Conservation (phyloP, 2,888 invertebrate genomes). For the Lymantria dispar region DNA sequence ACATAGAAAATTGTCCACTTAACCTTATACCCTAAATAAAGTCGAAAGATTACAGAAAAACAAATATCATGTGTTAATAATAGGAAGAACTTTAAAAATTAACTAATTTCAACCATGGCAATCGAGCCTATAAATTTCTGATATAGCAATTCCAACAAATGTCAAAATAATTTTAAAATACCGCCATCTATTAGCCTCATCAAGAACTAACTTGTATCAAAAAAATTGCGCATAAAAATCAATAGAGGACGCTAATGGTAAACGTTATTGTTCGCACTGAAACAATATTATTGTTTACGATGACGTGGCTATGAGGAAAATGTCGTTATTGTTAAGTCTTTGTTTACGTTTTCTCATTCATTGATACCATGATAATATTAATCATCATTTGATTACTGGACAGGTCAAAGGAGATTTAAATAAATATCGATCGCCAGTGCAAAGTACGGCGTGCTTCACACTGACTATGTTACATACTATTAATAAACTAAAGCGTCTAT, state of each 20-base stretch:
- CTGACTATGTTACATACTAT: too few relatives aligned
- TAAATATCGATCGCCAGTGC: neutral
- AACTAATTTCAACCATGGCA: too few relatives aligned
- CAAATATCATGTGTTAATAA: too few relatives aligned
- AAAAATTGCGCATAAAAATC: neutral
- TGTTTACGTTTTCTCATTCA: constrained; percentile 30
- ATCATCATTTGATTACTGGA: constrained; percentile 13
- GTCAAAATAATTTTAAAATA: neutral
- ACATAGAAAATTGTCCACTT: too few relatives aligned
- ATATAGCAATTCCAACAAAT: too few relatives aligned
- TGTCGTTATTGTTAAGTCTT: constrained; percentile 5
- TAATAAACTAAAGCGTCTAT: too few relatives aligned
- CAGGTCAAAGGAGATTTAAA: constrained; percentile 13
- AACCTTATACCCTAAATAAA: too few relatives aligned
- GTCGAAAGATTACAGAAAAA: too few relatives aligned
- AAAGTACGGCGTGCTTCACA: too few relatives aligned
- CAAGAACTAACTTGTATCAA: neutral
- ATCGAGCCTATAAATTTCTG: too few relatives aligned
- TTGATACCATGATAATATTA: constrained; percentile 22
- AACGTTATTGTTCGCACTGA: neutral
- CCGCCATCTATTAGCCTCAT: constrained; percentile 1
- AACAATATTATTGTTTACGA: constrained; percentile 9
- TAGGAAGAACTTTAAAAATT: too few relatives aligned
- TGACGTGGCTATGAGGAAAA: constrained; percentile 20
- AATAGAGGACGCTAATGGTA: constrained; percentile 6